Evolutionary conservation across 2,797 vertebrate genomes (phyloP), one percentile per base, ranked within the genome.

Genomic region (Pseudomugil gertrudae): DNA sequence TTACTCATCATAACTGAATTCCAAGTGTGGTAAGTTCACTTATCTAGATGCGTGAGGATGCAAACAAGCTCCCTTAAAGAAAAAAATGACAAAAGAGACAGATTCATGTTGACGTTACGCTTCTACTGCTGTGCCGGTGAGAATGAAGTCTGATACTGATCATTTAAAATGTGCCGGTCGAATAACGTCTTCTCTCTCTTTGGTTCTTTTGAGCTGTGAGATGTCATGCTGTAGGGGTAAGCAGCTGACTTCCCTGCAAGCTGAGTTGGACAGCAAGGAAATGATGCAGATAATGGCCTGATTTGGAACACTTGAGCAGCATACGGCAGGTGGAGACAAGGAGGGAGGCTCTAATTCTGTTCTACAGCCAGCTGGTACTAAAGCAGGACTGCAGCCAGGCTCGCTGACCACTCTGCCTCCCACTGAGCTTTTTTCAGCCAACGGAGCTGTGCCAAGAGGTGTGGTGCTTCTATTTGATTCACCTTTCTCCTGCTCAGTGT

Each of bases 271-370:
- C 62, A 69, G 80, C 59, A 74, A 84, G 87, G 79, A 90, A 90
- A 92, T 86, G 69, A 90, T 86, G 79, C 89, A 87, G 80, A 89
- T 88, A 87, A 87, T 78, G 73, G 70, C 65, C 79, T 83, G 88
- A 86, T 88, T 85, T 90, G 86, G 84, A 89, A 76, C 76, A 80
- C 81, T 85, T 80, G 79, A 87, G 76, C 81, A 65, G 77, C 89
- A 78, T 84, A 79, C 61, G 56, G 75, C 85, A 81, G 80, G 80
- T 83, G 81, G 78, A 81, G 74, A 83, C 79, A 70, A 81, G 85
- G 48, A 69, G 78, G 87, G 82, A 66, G 84, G 85, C 76, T 84
- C 84, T 84, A 76, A 89, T 88, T 89, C 81, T 72, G 79, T 82
- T 76, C 78, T 65, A 4, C 32, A 78, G 66, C 86, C 89, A 92